Percentiles rank a stretch among this genome's conserved stretches.
Evolutionary conservation across 2,113 vertebrate species (phyloP).

Genomic region (Pangasianodon gigas): DNA sequence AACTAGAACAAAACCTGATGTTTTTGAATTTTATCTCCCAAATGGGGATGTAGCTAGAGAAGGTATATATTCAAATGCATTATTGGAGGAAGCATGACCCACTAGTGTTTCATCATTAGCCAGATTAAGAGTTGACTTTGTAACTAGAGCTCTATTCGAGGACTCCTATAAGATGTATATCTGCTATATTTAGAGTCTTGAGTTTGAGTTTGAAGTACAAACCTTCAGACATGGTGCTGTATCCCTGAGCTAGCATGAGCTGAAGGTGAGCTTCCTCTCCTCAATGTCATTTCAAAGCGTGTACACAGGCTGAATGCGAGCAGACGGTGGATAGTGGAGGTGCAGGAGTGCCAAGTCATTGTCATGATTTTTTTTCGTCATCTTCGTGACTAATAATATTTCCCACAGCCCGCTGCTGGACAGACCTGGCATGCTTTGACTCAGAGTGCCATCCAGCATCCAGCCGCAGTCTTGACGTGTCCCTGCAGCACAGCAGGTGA

Average conservation of each 20-base stretch:
- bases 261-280: constrained; percentile 20
- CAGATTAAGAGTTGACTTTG: constrained; percentile 43
- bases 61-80: not conserved
- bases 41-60: not conserved
- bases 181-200: constrained; percentile 2
- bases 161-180: not conserved
- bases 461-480: constrained; percentile 30
- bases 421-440: constrained; percentile 22
- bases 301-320: not conserved
- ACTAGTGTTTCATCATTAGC: not conserved
- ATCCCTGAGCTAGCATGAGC: constrained; percentile 10
- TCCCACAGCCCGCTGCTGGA: constrained; percentile 54
- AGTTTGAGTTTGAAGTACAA: constrained; percentile 29
- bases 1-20: not conserved
- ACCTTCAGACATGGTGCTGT: constrained; percentile 49
- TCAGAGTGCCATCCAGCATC: constrained; percentile 51
- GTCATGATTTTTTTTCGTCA: constrained; percentile 16
- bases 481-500: constrained; percentile 39
- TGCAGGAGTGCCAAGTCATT: constrained; percentile 61
- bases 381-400: constrained; percentile 46
- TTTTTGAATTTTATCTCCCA: not conserved
- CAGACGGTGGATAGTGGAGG: not conserved
- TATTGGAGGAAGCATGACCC: not conserved
- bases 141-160: not conserved
- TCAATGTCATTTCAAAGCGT: constrained; percentile 18